Base-by-base conservation (phyloP, 2,888 invertebrate genomes). In the Calliphora vomitoria region DNA sequence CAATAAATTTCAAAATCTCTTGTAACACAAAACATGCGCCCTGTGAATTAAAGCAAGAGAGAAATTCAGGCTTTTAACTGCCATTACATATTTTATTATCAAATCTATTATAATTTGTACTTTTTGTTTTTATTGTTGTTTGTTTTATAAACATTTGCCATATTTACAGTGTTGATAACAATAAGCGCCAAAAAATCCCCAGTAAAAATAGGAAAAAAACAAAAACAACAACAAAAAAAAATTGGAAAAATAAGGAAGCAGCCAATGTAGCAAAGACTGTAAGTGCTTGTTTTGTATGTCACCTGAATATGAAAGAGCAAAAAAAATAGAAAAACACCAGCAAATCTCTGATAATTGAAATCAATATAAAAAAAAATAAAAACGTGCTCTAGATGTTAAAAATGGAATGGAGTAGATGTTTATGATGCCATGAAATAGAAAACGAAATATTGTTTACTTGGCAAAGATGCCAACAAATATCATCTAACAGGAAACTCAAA, bases 121-220 rank as follows among this genome's bases (percentile, higher is more conserved):
- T 11, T 11, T 82, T 71, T 2, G 3, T 25, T 41, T 20, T 71
- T 66, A n/a, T 55, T 55, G 44, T 66, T 66, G 44, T 80, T 75
- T 87, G 53, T 62, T 81, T 78, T 87, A 53, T 53, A 82, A 84
- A 84, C 87, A 82, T 87, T 87, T 91, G 90, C 92, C 91, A 92
- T 92, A 92, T 92, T 92, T 91, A 90, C 89, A 89, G 90, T 91
- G 91, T 90, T 92, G 91, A 92, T 91, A 91, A 91, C 91, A 91
- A 91, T 91, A 91, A 91, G 91, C 91, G 91, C 91, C 90, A 90
- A 90, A 90, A 89, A 91, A 90, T 90, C 85, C 76, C 38, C 8
- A 55, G 6, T 5, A 47, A 55, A 64, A 31, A 50, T 18, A n/a
- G 38, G 47, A 75, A 5, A 53, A 25, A 58, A 66, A 64, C 35